phyloP scores from a whole-genome alignment of 2,113 vertebrate genomes.

The Rutilus rutilus region DNA sequence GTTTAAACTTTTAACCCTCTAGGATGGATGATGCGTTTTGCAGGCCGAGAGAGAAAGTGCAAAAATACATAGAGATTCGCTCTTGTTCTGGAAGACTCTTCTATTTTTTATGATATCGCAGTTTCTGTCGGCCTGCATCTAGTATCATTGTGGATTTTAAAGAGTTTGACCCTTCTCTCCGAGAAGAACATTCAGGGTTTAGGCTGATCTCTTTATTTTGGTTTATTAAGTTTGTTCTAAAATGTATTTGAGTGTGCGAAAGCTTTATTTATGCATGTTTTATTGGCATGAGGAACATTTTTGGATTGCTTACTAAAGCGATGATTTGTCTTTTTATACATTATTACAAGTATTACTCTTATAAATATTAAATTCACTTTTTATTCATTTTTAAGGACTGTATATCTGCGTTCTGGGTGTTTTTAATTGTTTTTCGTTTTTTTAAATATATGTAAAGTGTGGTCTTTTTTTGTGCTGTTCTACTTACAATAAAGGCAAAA shows the following conservation, averaged over 20 bases:
- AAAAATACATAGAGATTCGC: neutral
- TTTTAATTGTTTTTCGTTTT: conserved; percentile 12
- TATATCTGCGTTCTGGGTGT: conserved; percentile 35
- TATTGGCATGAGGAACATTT: conserved; percentile 51
- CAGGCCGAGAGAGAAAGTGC: neutral
- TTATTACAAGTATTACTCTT: conserved; percentile 48
- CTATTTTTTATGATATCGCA: neutral
- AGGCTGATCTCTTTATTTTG: conserved; percentile 31
- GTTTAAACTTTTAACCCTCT: conserved; percentile 26
- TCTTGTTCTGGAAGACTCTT: neutral
- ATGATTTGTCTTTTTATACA: conserved; percentile 47
- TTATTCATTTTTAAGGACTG: conserved; percentile 37
- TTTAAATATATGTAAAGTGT: conserved; percentile 34
- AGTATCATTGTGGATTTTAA: neutral
- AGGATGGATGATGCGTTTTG: neutral
- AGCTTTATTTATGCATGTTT: conserved; percentile 56
- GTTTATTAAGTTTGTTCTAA: conserved; percentile 31
- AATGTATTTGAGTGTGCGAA: conserved; percentile 35
- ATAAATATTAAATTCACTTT: conserved; percentile 41
- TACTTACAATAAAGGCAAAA: conserved; percentile 52
- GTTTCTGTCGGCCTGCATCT: conserved; percentile 22
- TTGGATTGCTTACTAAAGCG: conserved; percentile 42
- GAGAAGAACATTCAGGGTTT: conserved; percentile 49
- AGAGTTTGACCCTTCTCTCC: conserved; percentile 4
- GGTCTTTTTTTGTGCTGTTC: conserved; percentile 52